Conservation (phyloP, 2,797 vertebrate genomes). For the Amazona ochrocephala region DNA sequence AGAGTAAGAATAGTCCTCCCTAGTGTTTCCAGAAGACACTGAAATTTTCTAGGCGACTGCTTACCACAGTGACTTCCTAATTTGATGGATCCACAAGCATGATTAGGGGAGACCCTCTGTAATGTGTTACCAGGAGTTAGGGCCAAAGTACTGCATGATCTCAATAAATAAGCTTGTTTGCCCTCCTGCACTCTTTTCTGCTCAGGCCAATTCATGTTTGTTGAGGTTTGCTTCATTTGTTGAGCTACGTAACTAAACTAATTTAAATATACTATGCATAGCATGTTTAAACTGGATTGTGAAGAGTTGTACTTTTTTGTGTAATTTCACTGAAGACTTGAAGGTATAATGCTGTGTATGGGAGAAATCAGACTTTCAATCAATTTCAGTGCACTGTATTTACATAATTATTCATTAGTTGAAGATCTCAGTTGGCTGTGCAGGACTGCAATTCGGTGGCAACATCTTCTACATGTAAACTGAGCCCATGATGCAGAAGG, state of each 20-base stretch:
- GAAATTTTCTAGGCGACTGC: conserved; percentile 27
- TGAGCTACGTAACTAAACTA: background rate
- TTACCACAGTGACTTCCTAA: conserved; percentile 36
- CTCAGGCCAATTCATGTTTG: background rate
- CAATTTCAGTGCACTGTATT: background rate
- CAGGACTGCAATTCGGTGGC: background rate
- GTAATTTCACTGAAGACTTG: background rate
- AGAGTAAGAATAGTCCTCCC: background rate
- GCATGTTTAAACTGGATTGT: background rate
- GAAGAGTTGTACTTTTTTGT: background rate
- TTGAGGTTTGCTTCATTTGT: background rate
- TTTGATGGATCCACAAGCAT: background rate
- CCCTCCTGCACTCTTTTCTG: background rate
- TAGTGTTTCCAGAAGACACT: background rate
- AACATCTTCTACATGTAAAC: background rate
- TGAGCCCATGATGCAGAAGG: background rate
- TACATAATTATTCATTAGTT: background rate
- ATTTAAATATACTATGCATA: background rate
- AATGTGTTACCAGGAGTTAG: background rate
- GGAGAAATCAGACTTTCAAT: background rate
- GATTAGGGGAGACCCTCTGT: background rate
- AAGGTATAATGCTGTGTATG: background rate
- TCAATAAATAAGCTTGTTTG: background rate
- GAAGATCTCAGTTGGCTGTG: background rate
- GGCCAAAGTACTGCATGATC: background rate